Evolutionary conservation across 2,797 vertebrate genomes (phyloP).

Genomic region (Microctenopoma lineatum): DNA sequence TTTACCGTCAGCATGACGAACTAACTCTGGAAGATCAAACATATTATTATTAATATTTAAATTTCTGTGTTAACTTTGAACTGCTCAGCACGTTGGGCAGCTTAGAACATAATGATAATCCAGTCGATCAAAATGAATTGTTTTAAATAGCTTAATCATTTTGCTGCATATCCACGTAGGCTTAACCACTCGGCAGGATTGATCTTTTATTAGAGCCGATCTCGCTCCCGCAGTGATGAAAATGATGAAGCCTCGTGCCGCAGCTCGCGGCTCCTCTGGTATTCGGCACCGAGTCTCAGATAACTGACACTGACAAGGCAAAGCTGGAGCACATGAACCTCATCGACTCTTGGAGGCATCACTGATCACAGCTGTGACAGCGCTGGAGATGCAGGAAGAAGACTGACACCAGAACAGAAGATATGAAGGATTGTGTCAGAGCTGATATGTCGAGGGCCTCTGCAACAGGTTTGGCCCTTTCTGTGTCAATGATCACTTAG

Average conservation of each 20-base stretch:
- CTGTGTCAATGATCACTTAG: not conserved
- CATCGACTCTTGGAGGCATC: conserved; percentile 56
- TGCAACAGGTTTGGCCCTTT: conserved; percentile 15
- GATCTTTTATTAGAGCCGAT: conserved; percentile 39
- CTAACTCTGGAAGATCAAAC: conserved; percentile 19
- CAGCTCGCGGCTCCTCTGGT: conserved; percentile 32
- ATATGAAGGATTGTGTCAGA: conserved; percentile 1
- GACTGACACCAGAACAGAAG: conserved; percentile 25
- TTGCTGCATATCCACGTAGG: conserved; percentile 16
- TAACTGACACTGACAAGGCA: conserved; percentile 61
- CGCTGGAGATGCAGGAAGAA: conserved; percentile 1
- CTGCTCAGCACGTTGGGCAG: conserved; percentile 38
- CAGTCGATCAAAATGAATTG: conserved; percentile 37
- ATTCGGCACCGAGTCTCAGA: conserved; percentile 48
- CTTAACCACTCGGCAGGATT: conserved; percentile 19
- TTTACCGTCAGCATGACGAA: conserved; percentile 21
- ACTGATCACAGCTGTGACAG: conserved; percentile 54
- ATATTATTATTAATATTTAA: conserved; percentile 29
- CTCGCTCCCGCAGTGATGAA: not conserved
- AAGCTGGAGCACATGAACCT: conserved; percentile 63
- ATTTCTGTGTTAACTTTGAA: conserved; percentile 18
- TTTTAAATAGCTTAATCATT: conserved; percentile 46
- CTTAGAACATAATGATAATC: conserved; percentile 25
- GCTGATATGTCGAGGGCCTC: no score
- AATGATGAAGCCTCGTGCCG: conserved; percentile 27